Conservation (phyloP, 1,140 invertebrate species). For the Odontomachus brunneus region DNA sequence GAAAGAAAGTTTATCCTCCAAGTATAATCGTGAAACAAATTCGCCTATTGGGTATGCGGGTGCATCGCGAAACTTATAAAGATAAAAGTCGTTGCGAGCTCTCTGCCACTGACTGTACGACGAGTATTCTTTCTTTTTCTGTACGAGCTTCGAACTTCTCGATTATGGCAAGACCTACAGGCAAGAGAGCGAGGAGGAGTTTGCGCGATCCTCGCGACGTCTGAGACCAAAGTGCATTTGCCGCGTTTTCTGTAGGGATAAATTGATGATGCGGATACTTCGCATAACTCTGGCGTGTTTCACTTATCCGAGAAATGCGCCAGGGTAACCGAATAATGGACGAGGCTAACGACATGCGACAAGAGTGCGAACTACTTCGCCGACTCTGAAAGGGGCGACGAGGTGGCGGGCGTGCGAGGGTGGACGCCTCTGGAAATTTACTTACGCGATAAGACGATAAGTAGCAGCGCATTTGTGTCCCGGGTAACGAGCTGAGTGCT, state of each 20-base stretch:
- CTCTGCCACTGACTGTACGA: too few species aligned
- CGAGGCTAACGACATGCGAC: conserved; percentile 55
- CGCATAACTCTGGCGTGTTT: conserved; percentile 16
- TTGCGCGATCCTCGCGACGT: too few species aligned
- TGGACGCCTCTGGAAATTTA: conserved; percentile 40
- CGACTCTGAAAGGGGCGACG: neutral
- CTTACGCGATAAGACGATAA: conserved; percentile 53
- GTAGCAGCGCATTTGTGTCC: conserved; percentile 43
- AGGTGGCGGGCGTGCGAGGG: neutral
- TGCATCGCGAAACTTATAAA: too few species aligned
- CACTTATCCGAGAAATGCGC: conserved; percentile 5
- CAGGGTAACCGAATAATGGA: conserved; percentile 34
- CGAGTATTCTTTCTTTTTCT: too few species aligned
- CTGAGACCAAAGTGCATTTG: neutral
- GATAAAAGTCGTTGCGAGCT: too few species aligned
- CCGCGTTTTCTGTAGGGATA: neutral
- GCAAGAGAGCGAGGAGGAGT: too few species aligned
- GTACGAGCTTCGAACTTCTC: too few species aligned
- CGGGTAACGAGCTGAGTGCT: conserved; percentile 54
- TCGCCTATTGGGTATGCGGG: too few species aligned
- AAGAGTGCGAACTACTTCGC: conserved; percentile 36
- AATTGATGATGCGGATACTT: conserved; percentile 12
- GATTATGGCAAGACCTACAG: too few species aligned
- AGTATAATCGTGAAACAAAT: too few species aligned
- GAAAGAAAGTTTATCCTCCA: too few species aligned